Evolutionary conservation across 2,888 invertebrate species (phyloP), one percentile per base, ranked within the genome.

Genomic region (Polia nebulosa): DNA sequence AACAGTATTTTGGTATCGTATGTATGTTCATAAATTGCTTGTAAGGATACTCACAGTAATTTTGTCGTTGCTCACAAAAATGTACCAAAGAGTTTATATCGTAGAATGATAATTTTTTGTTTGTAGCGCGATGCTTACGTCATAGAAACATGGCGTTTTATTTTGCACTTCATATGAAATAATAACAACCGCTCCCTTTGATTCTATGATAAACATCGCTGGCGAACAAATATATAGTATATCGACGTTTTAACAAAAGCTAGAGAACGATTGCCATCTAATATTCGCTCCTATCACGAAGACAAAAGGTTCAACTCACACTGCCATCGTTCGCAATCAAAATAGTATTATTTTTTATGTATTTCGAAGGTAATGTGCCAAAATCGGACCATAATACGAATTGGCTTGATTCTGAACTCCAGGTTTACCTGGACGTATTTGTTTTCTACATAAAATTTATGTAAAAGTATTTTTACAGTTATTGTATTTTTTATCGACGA

Each of bases 51-150:
- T 91, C 89, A 85, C 89, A 87, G 86, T 89, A 85, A 88, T 87
- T 85, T 86, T 82, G 86, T 92, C 91, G 89, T 94, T 94, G 95
- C 95, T 95, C 95, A 95, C 95, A 94, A 95, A 92, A 93, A 89
- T 90, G 91, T 94, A 95, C 95, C 95, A 95, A 95, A 95, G 95
- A 95, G 90, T 91, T 87, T 90, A 85, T 85, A 85, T 89, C 86
- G 84, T 92, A 90, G 89, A 86, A 84, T 82, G 84, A 88, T 91
- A 88, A 86, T 78, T 78, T 77, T 71, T 80, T n/a, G n/a, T n/a
- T 80, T 80, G 77, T 82, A 78, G 75, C 79, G 78, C 78, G 77
- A 76, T 85, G 81, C 76, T 80, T 72, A 77, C 60, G 59, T 69
- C 72, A 83, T 69, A 79, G 76, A 75, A 66, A 52, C 71, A 72